Percentiles rank a stretch among this genome's conserved stretches.
Evolutionary conservation across 2,113 vertebrate genomes (phyloP).

Genomic region (Passerina amoena): DNA sequence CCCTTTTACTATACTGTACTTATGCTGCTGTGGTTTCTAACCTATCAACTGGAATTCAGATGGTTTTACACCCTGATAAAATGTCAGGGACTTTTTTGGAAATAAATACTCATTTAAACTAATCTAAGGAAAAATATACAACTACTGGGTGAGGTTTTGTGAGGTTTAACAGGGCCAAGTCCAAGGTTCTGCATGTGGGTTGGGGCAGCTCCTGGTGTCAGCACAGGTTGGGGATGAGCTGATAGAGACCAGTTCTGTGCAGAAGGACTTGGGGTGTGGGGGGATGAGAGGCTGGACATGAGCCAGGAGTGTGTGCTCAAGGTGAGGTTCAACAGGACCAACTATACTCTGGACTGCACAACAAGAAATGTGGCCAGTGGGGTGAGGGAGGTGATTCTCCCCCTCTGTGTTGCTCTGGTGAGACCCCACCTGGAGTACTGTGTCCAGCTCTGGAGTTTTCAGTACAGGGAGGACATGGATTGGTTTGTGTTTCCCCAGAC

Average conservation of each 20-base stretch:
- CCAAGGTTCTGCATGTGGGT: not conserved
- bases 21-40: not conserved
- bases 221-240: not conserved
- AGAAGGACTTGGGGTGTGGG: not conserved
- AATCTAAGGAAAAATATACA: not conserved
- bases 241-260: not conserved
- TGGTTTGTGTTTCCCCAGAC: not conserved
- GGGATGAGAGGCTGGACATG: not conserved
- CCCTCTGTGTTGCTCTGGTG: not conserved
- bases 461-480: too few species aligned
- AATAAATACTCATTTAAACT: not conserved
- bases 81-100: not conserved
- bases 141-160: not conserved
- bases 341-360: not conserved
- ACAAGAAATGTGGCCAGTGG: rapidly evolving
- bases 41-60: not conserved
- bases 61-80: not conserved
- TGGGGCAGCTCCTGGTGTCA: rapidly evolving
- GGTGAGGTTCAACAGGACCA: too few species aligned
- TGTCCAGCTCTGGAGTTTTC: not conserved
- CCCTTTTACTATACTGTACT: not conserved
- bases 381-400: not conserved
- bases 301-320: not conserved
- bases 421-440: not conserved
- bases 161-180: not conserved